A percentile compares a stretch with the other conserved stretches of the same genome.
These are phyloP conservation scores for Oceanites oceanicus DNA, from an alignment of 2,113 vertebrate genomes.

Conservation along the genomic window DNA sequence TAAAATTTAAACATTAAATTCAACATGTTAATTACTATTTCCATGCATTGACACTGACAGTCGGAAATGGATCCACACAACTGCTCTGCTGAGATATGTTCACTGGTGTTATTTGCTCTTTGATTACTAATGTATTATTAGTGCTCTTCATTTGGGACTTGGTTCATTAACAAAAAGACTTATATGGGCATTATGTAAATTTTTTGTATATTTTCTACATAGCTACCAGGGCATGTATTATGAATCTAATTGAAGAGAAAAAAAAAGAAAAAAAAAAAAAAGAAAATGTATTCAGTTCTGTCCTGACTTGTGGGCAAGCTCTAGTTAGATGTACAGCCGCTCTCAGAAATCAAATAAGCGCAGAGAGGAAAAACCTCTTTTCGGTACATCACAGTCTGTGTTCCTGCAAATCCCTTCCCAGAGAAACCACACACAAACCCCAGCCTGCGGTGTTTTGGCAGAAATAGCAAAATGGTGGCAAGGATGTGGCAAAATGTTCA, in stretches of 20 bases:
- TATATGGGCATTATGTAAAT: slow-evolving; percentile 30
- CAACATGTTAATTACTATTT: slow-evolving; percentile 19
- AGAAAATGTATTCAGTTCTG: neutral
- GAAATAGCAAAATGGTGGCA: neutral
- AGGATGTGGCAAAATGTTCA: no score
- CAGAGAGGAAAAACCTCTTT: neutral
- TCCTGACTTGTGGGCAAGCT: neutral
- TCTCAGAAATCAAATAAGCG: neutral
- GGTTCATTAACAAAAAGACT: slow-evolving; percentile 24
- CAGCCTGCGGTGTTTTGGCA: neutral
- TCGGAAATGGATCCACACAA: slow-evolving; percentile 2
- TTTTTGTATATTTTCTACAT: neutral
- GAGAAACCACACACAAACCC: neutral
- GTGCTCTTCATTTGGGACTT: slow-evolving; percentile 30
- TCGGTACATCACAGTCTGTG: neutral
- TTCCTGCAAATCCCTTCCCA: neutral
- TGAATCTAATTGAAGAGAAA: neutral
- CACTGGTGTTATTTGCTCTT: slow-evolving; percentile 12
- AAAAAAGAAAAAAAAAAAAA: neutral
- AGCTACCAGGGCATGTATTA: neutral
- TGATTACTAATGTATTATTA: slow-evolving; percentile 35
- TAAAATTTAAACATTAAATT: slow-evolving; percentile 38
- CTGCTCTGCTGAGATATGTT: slow-evolving; percentile 10
- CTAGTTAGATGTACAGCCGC: neutral
- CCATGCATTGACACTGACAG: neutral